Evolutionary conservation across 2,888 invertebrate genomes (phyloP).

Genomic region (Lasioglossum calceatum): DNA sequence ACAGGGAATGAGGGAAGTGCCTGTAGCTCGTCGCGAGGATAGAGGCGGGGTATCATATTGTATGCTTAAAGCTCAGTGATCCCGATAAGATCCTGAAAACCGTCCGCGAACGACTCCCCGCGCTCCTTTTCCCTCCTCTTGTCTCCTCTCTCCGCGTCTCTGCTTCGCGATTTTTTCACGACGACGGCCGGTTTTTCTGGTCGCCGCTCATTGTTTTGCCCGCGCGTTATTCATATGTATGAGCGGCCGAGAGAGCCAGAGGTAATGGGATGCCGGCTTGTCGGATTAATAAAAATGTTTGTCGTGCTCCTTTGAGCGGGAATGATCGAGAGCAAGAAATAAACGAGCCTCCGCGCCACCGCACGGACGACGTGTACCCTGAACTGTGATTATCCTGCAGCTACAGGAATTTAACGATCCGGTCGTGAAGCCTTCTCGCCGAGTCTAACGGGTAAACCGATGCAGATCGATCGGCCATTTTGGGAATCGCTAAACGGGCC

Average conservation of each 20-base stretch:
- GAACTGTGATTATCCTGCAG: slow-evolving; percentile 47
- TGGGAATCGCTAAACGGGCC: background rate
- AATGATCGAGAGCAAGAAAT: slow-evolving; percentile 49
- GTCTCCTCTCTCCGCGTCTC: background rate
- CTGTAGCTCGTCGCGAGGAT: background rate
- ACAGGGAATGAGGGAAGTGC: slow-evolving; percentile 7
- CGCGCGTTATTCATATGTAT: slow-evolving; percentile 51
- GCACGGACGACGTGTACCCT: slow-evolving; percentile 3
- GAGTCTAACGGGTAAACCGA: background rate
- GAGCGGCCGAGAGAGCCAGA: slow-evolving; percentile 2
- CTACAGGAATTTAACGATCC: slow-evolving; percentile 53
- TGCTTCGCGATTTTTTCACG: background rate
- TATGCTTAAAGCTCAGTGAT: slow-evolving; percentile 37
- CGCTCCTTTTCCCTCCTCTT: background rate
- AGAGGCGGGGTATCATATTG: slow-evolving; percentile 55
- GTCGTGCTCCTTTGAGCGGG: slow-evolving; percentile 36
- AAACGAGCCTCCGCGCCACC: slow-evolving; percentile 30
- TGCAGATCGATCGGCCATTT: background rate
- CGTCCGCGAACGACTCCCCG: slow-evolving; percentile 42
- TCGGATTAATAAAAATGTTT: slow-evolving; percentile 57
- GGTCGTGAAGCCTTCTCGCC: slow-evolving; percentile 17
- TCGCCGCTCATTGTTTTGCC: slow-evolving; percentile 35
- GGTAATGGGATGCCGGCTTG: slow-evolving; percentile 49
- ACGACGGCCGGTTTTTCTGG: background rate
- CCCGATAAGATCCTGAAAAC: slow-evolving; percentile 67